Base-by-base conservation (phyloP, 2,797 vertebrate genomes). In the Tachyglossus aculeatus region DNA sequence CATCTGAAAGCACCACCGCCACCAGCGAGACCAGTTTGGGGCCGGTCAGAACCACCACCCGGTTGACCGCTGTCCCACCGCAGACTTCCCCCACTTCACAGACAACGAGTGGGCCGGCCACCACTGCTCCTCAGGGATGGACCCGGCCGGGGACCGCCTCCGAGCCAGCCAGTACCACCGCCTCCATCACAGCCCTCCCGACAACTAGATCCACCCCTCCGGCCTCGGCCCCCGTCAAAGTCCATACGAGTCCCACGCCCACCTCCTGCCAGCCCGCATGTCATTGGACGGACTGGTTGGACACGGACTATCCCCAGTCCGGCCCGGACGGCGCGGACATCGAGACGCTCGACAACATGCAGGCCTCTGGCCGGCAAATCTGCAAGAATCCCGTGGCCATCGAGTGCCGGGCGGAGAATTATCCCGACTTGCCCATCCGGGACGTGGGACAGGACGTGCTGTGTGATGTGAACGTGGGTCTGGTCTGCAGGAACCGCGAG, bases 251-350 rank as follows among this genome's bases (percentile, higher is more conserved):
- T 21, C 6, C 0, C 0, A 22, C 5, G 2, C 38, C 69, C 7
- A 3, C 1, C 2, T 13, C 1, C 5, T 83, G 80, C 32, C 19
- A 4, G 9, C 13, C 1, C 0, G 34, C 0, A 0, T 82, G 82
- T 59, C 5, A 6, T 5, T 86, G 84, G 84, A 82, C 82, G 0
- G 9, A 40, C 6, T 86, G 85, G 86, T 74, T 69, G 27, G 6
- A 84, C 0, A 3, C 54, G 9, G 19, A 76, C 2, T 29, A 21
- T 6, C 83, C 85, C 6, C 31, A 0, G 0, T 12, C 51, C 0
- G 63, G 34, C 0, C 50, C 7, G 0, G 1, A 51, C 4, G 57
- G 31, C 1, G 83, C 76, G 22, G 85, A 87, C 36, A 1, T 2
- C 0, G 85, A 87, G 48, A 76, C 59, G 0, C 29, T 41, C 7